phyloP scores from a whole-genome alignment of 1,140 invertebrate species.

The Branchinecta lindahli region DNA sequence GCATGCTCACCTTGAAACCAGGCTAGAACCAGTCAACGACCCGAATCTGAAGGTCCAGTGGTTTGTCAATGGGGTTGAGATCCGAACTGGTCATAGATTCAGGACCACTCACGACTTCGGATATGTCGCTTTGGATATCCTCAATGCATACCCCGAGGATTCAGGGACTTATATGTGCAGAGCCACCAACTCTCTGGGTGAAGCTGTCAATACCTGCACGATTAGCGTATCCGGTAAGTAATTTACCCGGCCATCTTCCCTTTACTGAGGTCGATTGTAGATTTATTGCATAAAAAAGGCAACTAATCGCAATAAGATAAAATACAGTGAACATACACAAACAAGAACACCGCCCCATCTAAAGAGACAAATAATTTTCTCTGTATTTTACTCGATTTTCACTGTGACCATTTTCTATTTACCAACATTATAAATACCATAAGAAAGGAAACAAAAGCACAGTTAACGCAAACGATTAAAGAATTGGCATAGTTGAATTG shows the following conservation, averaged over 20 bases:
- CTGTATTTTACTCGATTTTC: no score
- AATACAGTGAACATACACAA: no score
- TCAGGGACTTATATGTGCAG: constrained; percentile 86
- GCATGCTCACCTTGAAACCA: constrained; percentile 84
- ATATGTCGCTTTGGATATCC: constrained; percentile 82
- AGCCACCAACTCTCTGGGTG: constrained; percentile 75
- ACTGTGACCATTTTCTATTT: no score
- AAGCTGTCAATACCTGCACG: constrained; percentile 79
- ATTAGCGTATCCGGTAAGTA: constrained; percentile 45
- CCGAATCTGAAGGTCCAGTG: constrained; percentile 87
- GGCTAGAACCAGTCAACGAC: constrained; percentile 89
- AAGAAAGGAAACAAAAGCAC: no score
- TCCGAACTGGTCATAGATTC: constrained; percentile 66
- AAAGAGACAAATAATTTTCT: no score
- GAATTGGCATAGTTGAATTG: no score
- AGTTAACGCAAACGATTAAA: no score
- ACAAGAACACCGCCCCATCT: no score
- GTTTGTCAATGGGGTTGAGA: constrained; percentile 70
- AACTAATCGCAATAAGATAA: no score
- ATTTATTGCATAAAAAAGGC: no score
- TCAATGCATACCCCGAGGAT: constrained; percentile 85
- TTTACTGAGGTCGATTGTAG: no score
- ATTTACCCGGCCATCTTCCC: background rate
- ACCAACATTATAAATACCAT: no score
- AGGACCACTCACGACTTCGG: constrained; percentile 88